Base-by-base conservation (phyloP, 92 coral and sea anemone genomes). In the Muricea muricata region DNA sequence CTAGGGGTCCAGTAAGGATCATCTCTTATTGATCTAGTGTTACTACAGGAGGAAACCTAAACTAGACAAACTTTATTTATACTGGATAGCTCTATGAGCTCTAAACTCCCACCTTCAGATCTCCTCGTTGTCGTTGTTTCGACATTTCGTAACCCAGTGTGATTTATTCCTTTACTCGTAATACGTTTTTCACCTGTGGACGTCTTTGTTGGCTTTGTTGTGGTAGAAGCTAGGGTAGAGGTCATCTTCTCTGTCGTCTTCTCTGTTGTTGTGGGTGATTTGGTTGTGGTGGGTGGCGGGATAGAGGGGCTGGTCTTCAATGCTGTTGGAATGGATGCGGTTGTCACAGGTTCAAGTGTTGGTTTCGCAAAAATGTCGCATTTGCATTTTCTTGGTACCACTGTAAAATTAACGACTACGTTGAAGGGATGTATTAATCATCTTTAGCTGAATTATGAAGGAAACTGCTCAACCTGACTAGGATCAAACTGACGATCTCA, bases 351-450 rank as follows among this genome's bases (percentile, higher is more conserved):
- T 37, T 11, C 37, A 2, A 63, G 70, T 63, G 70, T 63, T 63
- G 70, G 70, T 28, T 63, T 63, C 9, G 30, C 30, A 0, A 18
- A 28, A 3, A 39, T 10, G 12, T 63, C 30, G 35, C 70, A 63
- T 15, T 63, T n/a, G 39, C 70, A 63, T 63, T 63, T 63, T 28
- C 70, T 63, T 29, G 34, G 34, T 24, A 63, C 70, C 39, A 28
- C 70, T 63, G 17, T 10, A 60, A 63, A n/a, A 63, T 63, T 63
- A 63, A 63, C n/a, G n/a, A n/a, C n/a, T n/a, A n/a, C n/a, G n/a
- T n/a, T n/a, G 4, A 52, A 52, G 60, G 60, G 60, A 52, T 1
- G 14, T 6, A 17, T 45, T 45, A 45, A 45, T 4, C 5, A 37
- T 9, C 9, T 37, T 37, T 9, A 37, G 23, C 61, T 14, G 61